phyloP scores from a whole-genome alignment of 2,113 vertebrate species.

The Sitta europaea region DNA sequence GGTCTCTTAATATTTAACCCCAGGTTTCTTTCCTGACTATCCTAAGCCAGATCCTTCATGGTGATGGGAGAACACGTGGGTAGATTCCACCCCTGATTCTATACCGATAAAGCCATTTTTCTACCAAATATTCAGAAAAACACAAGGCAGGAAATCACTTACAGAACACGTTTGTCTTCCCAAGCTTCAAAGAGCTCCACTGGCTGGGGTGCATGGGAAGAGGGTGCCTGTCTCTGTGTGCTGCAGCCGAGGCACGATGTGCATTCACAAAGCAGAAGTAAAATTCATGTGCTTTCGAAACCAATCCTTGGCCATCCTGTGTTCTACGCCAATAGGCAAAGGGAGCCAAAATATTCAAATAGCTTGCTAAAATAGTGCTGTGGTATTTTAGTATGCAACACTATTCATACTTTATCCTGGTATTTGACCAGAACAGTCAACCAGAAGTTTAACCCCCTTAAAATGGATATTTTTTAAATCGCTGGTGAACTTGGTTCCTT shows the following conservation, averaged over 20 bases:
- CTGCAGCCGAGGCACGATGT: not conserved
- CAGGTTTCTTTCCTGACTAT: not conserved
- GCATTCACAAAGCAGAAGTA: conserved; percentile 45
- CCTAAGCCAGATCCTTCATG: not conserved
- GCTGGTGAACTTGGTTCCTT: not conserved
- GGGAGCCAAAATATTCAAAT: conserved; percentile 31
- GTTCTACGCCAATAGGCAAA: not conserved
- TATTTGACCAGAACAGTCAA: not conserved
- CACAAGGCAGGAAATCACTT: not conserved
- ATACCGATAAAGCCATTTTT: not conserved
- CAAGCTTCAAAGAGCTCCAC: not conserved
- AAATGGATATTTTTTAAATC: not conserved
- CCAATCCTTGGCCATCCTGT: not conserved
- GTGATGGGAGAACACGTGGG: not conserved
- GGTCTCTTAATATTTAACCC: not conserved
- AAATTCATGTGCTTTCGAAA: not conserved
- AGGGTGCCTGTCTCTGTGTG: rapidly evolving
- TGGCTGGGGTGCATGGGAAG: not conserved
- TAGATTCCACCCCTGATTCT: not conserved
- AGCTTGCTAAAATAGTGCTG: not conserved
- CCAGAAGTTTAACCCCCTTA: not conserved
- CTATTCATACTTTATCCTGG: not conserved
- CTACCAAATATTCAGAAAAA: not conserved
- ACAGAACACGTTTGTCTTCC: not conserved
- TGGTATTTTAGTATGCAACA: not conserved